Evolutionary conservation across 2,888 invertebrate genomes (phyloP).

Genomic region (Dryobotodes eremita): DNA sequence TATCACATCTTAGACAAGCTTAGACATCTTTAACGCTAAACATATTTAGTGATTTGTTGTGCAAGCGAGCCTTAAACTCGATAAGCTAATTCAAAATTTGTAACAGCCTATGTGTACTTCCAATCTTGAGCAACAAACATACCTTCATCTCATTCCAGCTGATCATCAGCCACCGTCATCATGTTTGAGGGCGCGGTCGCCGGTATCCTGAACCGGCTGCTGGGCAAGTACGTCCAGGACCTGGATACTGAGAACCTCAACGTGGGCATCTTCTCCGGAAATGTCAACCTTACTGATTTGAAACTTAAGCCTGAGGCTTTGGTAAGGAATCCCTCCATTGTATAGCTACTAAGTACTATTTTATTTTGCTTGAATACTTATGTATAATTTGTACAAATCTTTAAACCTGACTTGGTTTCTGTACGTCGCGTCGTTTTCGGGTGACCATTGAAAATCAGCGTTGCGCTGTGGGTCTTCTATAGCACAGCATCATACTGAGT

Average conservation of each 20-base stretch:
- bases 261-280: slow-evolving; percentile 95
- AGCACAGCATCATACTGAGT: background rate
- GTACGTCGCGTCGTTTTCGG: background rate
- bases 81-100: background rate
- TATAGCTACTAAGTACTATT: background rate
- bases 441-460: background rate
- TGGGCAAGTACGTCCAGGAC: slow-evolving; percentile 96
- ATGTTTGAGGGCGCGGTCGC: slow-evolving; percentile 96
- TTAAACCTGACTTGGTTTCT: background rate
- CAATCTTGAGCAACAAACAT: background rate
- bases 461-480: background rate
- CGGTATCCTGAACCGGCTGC: slow-evolving; percentile 94
- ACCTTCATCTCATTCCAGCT: slow-evolving; percentile 39
- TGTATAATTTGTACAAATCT: background rate
- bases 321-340: slow-evolving; percentile 85
- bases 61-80: background rate
- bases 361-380: background rate
- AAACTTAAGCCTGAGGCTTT: slow-evolving; percentile 95
- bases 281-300: slow-evolving; percentile 94
- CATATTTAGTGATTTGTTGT: too few relatives aligned
- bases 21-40: background rate
- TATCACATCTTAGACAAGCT: too few relatives aligned
- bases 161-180: slow-evolving; percentile 67
- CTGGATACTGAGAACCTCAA: slow-evolving; percentile 96
- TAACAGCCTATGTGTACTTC: background rate